phyloP scores from a whole-genome alignment of 2,888 invertebrate species.

The Gonocerus acuteangulatus region DNA sequence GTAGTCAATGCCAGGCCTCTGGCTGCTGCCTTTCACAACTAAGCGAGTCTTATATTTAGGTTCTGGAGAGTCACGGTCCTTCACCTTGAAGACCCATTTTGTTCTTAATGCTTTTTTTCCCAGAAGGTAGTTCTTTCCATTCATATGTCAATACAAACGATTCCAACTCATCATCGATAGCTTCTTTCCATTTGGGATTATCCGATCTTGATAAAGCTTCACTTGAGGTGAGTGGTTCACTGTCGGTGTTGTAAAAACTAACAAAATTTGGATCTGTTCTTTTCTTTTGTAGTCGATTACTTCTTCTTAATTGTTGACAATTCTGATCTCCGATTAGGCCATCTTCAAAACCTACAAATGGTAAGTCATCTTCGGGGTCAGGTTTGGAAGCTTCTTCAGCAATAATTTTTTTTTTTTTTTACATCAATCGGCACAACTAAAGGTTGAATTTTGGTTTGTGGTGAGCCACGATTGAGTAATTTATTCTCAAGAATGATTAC shows the following conservation, averaged over 20 bases:
- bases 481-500: neutral
- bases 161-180: slow-evolving; percentile 37
- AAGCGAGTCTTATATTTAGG: slow-evolving; percentile 37
- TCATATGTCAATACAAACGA: slow-evolving; percentile 37
- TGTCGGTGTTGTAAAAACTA: too few species aligned
- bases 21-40: slow-evolving; percentile 38
- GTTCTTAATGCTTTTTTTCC: slow-evolving; percentile 32
- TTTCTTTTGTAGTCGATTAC: too few species aligned
- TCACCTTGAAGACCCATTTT: slow-evolving; percentile 39
- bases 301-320: too few species aligned
- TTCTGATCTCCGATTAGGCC: too few species aligned
- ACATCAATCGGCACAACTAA: neutral
- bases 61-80: slow-evolving; percentile 31
- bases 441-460: neutral
- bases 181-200: too few species aligned
- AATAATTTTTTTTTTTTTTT: too few species aligned
- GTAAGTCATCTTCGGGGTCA: too few species aligned
- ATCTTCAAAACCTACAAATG: too few species aligned
- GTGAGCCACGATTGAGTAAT: neutral
- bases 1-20: slow-evolving; percentile 37
- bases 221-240: too few species aligned
- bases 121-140: slow-evolving; percentile 24
- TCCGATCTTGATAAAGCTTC: too few species aligned
- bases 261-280: too few species aligned
- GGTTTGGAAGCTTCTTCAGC: too few species aligned